A percentile compares a stretch with the other conserved stretches of the same genome.
phyloP scores from a whole-genome alignment of 2,797 vertebrate species.

The Lindbergichthys nudifrons region DNA sequence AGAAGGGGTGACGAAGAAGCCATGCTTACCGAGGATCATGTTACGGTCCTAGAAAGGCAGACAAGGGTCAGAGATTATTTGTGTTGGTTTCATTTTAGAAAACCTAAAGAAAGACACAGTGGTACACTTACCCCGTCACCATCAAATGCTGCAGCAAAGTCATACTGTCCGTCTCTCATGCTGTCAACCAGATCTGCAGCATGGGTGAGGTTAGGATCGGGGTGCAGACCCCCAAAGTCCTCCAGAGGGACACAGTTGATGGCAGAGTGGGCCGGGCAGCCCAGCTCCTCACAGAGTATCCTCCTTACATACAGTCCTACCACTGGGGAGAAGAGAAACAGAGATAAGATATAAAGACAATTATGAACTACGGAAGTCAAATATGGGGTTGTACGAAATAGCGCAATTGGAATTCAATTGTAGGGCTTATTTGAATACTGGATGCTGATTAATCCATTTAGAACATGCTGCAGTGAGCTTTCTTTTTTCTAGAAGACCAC shows the following conservation, averaged over 20 bases:
- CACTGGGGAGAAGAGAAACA: conserved; percentile 76
- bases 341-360: background rate
- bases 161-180: conserved; percentile 93
- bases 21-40: conserved; percentile 95
- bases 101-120: background rate
- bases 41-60: conserved; percentile 89
- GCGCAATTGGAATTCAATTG: background rate
- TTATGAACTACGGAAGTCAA: conserved; percentile 3
- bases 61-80: conserved; percentile 9
- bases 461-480: no score
- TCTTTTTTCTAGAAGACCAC: no score
- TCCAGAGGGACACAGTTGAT: conserved; percentile 93
- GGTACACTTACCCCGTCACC: conserved; percentile 90
- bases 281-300: conserved; percentile 96
- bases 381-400: background rate
- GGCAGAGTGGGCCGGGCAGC: conserved; percentile 93
- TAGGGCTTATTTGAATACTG: no score
- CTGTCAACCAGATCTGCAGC: conserved; percentile 92
- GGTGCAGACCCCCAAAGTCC: conserved; percentile 93
- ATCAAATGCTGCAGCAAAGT: conserved; percentile 97
- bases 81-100: background rate
- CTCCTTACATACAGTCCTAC: conserved; percentile 93
- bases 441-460: no score
- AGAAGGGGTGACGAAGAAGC: conserved; percentile 94
- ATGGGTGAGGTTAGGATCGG: conserved; percentile 92